These are phyloP conservation scores for Micrasema longulum DNA, from an alignment of 1,140 invertebrate species.

Conservation along the genomic window DNA sequence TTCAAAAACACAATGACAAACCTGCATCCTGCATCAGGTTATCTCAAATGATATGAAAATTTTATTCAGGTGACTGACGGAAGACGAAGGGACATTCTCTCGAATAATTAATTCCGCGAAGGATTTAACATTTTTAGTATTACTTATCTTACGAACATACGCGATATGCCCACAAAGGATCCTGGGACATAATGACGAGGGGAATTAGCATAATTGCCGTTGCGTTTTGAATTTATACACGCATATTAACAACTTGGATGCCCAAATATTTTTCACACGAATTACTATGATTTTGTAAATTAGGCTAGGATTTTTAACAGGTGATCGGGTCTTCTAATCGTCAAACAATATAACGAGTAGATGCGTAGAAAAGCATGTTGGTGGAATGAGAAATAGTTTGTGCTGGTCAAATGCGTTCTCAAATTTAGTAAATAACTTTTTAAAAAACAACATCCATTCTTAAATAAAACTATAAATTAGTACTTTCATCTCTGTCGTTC, in stretches of 20 bases:
- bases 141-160: constrained; percentile 25
- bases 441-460: no score
- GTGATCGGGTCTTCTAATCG: no score
- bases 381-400: no score
- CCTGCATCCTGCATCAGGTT: constrained; percentile 25
- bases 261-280: constrained; percentile 16
- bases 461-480: no score
- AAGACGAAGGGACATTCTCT: constrained; percentile 21
- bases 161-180: constrained; percentile 36
- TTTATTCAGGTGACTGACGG: constrained; percentile 29
- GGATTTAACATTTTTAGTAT: constrained; percentile 41
- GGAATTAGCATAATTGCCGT: constrained; percentile 47
- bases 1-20: constrained; percentile 15
- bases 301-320: no score
- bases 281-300: neutral
- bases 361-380: no score
- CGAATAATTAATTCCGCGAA: constrained; percentile 49
- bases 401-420: no score
- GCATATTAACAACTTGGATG: constrained; percentile 25
- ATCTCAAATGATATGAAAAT: constrained; percentile 42
- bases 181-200: constrained; percentile 21
- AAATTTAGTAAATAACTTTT: no score
- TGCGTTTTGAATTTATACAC: constrained; percentile 41
- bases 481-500: no score
- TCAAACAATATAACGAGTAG: no score